Percentiles rank a stretch among this genome's conserved stretches.
These are phyloP conservation scores for Osmerus eperlanus DNA, from an alignment of 2,113 vertebrate genomes.

Conservation along the genomic window DNA sequence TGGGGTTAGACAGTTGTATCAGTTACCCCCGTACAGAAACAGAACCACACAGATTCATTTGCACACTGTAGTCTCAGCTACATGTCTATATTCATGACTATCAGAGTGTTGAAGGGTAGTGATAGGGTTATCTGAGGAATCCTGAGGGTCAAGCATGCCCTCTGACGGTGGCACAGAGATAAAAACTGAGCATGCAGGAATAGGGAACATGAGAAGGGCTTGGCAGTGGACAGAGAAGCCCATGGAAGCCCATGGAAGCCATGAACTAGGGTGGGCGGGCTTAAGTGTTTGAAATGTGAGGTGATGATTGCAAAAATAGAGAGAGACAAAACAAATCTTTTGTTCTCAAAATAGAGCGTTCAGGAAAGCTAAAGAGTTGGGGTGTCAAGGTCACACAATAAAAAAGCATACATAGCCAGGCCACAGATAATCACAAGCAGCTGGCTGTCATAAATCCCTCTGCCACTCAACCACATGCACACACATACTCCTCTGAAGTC, in stretches of 20 bases:
- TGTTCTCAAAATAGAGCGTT: slow-evolving; percentile 56
- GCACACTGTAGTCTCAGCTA: neutral
- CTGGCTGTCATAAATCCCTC: slow-evolving; percentile 33
- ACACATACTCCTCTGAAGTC: slow-evolving; percentile 21
- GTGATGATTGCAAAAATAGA: slow-evolving; percentile 25
- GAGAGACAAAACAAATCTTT: slow-evolving; percentile 40
- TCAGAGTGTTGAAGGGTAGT: neutral
- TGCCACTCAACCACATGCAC: slow-evolving; percentile 18
- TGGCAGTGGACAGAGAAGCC: neutral
- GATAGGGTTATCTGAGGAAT: neutral
- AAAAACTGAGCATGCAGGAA: neutral
- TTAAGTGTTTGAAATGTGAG: slow-evolving; percentile 14
- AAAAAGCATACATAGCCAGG: slow-evolving; percentile 25
- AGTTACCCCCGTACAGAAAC: too few relatives aligned
- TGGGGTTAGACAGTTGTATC: too few relatives aligned
- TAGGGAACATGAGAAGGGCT: neutral
- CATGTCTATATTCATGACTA: neutral
- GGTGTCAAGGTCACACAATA: slow-evolving; percentile 46
- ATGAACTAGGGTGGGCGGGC: neutral
- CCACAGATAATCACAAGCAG: slow-evolving; percentile 42
- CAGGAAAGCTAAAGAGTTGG: slow-evolving; percentile 35
- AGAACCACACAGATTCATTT: neutral
- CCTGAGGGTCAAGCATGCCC: neutral
- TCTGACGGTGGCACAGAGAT: neutral
- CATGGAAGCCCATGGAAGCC: neutral